Evolutionary conservation across 2,888 invertebrate genomes (phyloP).

Genomic region (Operophtera brumata): DNA sequence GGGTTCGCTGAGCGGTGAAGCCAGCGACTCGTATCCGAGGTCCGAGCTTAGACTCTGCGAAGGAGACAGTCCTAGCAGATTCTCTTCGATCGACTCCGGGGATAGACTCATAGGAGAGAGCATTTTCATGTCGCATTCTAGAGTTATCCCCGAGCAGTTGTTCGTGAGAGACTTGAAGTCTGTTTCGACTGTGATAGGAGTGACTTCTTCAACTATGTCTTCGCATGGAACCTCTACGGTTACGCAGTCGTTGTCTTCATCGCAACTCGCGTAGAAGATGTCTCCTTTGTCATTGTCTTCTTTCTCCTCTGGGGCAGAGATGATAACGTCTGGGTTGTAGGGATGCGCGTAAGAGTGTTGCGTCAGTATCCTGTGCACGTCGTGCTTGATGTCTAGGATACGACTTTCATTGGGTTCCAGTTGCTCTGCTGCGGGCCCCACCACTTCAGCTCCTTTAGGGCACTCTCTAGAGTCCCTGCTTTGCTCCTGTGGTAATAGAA

Average conservation of each 20-base stretch:
- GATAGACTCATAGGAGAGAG: constrained; percentile 70
- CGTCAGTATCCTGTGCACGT: constrained; percentile 71
- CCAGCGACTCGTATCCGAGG: constrained; percentile 73
- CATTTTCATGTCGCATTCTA: constrained; percentile 70
- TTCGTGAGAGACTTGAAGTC: constrained; percentile 55
- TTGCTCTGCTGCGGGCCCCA: constrained; percentile 92
- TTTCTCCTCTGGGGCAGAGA: constrained; percentile 48
- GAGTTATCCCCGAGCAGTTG: constrained; percentile 49
- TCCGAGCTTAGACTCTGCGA: constrained; percentile 69
- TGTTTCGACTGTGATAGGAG: constrained; percentile 52
- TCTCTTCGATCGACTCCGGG: constrained; percentile 60
- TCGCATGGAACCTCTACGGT: constrained; percentile 86
- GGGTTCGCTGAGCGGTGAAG: constrained; percentile 73
- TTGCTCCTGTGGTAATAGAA: constrained; percentile 56
- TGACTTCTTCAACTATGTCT: constrained; percentile 67
- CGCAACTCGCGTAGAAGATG: constrained; percentile 86
- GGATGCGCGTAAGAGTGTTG: constrained; percentile 79
- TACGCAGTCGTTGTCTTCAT: constrained; percentile 86
- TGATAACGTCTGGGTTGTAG: constrained; percentile 52
- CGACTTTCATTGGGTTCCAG: constrained; percentile 88
- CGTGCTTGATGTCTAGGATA: constrained; percentile 72
- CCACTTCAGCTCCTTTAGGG: constrained; percentile 85
- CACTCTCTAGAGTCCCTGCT: constrained; percentile 63
- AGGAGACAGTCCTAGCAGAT: constrained; percentile 64
- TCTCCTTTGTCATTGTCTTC: constrained; percentile 78